phyloP scores from a whole-genome alignment of 2,888 invertebrate species.

The Didymodactylos carnosus region DNA sequence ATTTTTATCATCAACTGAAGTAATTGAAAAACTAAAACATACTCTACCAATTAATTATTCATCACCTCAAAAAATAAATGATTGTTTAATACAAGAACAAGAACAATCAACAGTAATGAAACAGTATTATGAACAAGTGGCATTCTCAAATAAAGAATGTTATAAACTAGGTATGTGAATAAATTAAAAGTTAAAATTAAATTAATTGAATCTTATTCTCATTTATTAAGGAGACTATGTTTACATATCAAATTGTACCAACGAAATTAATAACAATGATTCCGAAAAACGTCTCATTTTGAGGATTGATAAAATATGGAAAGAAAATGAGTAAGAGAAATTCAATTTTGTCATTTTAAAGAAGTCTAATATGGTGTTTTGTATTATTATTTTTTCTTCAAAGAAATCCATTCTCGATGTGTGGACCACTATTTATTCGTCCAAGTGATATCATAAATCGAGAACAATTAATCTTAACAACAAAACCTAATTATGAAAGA shows the following conservation, averaged over 20 bases:
- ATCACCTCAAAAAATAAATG: background rate
- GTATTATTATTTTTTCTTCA: conserved; percentile 15
- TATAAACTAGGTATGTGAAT: too few relatives aligned
- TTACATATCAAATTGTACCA: conserved; percentile 63
- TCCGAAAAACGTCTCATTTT: conserved; percentile 57
- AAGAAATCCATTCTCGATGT: conserved; percentile 62
- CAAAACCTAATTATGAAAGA: conserved; percentile 60
- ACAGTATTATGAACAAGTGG: background rate
- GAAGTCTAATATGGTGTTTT: background rate
- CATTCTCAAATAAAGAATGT: background rate
- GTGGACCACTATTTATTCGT: conserved; percentile 75
- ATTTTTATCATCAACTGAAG: background rate
- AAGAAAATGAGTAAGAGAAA: conserved; percentile 52
- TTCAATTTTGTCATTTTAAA: background rate
- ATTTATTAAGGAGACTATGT: conserved; percentile 59
- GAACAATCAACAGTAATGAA: background rate
- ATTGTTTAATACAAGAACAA: too few relatives aligned
- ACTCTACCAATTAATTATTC: background rate
- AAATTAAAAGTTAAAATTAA: too few relatives aligned
- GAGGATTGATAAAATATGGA: conserved; percentile 83
- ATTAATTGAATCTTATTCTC: too few relatives aligned
- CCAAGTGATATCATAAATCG: conserved; percentile 62
- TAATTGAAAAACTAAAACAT: background rate
- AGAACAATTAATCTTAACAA: conserved; percentile 30
- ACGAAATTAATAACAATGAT: conserved; percentile 49